Conservation (phyloP, 1,140 invertebrate genomes). For the Copidosoma floridanum region DNA sequence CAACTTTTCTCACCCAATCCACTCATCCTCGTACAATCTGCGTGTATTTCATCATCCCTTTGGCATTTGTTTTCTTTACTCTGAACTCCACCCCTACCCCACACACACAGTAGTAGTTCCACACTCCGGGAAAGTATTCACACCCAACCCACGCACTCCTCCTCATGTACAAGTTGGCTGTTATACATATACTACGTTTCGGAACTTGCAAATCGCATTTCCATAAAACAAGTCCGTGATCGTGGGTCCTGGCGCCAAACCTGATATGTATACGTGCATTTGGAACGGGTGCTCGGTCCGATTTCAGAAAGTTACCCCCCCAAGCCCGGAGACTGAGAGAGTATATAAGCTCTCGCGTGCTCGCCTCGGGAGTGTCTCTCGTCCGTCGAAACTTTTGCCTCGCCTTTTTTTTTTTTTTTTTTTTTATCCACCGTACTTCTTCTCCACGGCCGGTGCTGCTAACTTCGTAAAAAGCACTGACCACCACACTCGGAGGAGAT, state of each 20-base stretch:
- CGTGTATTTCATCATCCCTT: not conserved
- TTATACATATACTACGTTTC: too few species aligned
- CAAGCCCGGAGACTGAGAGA: too few species aligned
- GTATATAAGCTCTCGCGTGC: slow-evolving; percentile 21
- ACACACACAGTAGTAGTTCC: too few species aligned
- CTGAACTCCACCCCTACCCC: too few species aligned
- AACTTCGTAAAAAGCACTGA: slow-evolving; percentile 25
- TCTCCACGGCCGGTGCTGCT: not conserved
- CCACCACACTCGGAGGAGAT: slow-evolving; percentile 11
- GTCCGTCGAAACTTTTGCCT: slow-evolving; percentile 12
- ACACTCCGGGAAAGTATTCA: slow-evolving; percentile 1
- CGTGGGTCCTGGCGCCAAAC: not conserved
- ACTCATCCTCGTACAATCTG: too few species aligned
- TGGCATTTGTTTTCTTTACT: slow-evolving; percentile 12
- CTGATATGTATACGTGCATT: slow-evolving; percentile 7
- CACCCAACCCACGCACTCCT: too few species aligned
- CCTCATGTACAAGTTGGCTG: too few species aligned
- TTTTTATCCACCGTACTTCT: not conserved
- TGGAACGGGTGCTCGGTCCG: not conserved
- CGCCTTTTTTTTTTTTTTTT: not conserved
- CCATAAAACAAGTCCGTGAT: slow-evolving; percentile 33
- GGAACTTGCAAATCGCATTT: slow-evolving; percentile 44
- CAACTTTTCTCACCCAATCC: not conserved
- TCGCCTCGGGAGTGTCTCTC: slow-evolving; percentile 16
- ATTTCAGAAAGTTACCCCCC: slow-evolving; percentile 25